Conservation (phyloP, 2,888 invertebrate genomes). For the Rhagium mordax region DNA sequence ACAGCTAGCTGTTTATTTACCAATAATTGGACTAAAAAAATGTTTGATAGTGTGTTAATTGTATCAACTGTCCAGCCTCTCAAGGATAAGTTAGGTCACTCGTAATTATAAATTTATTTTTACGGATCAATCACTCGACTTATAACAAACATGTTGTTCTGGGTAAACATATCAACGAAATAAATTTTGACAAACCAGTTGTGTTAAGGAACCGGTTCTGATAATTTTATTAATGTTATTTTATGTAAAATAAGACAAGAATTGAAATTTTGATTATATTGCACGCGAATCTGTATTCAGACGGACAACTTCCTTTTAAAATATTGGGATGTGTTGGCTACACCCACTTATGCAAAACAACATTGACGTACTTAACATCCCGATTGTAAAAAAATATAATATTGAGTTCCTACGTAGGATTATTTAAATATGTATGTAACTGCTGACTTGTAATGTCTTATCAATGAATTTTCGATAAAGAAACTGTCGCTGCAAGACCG, state of each 20-base stretch:
- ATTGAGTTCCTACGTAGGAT: neutral
- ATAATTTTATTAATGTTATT: neutral
- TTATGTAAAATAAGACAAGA: neutral
- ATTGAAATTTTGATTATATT: neutral
- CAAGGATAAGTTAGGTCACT: too few species aligned
- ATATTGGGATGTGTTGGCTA: neutral
- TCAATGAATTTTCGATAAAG: too few species aligned
- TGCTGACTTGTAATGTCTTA: too few species aligned
- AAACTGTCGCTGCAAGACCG: neutral
- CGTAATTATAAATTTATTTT: too few species aligned
- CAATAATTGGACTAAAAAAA: too few species aligned
- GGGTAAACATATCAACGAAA: neutral
- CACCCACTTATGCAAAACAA: neutral
- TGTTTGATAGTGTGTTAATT: too few species aligned
- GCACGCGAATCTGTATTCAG: too few species aligned
- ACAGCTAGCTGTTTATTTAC: too few species aligned
- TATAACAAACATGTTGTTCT: neutral
- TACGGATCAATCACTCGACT: too few species aligned
- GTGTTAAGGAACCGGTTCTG: neutral
- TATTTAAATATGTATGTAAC: neutral
- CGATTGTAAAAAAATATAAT: constrained; percentile 11
- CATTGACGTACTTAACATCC: neutral
- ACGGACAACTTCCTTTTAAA: neutral
- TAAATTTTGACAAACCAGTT: neutral
- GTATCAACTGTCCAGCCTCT: too few species aligned